Conservation (phyloP, 2,888 invertebrate species). For the Andricus quercusramuli region DNA sequence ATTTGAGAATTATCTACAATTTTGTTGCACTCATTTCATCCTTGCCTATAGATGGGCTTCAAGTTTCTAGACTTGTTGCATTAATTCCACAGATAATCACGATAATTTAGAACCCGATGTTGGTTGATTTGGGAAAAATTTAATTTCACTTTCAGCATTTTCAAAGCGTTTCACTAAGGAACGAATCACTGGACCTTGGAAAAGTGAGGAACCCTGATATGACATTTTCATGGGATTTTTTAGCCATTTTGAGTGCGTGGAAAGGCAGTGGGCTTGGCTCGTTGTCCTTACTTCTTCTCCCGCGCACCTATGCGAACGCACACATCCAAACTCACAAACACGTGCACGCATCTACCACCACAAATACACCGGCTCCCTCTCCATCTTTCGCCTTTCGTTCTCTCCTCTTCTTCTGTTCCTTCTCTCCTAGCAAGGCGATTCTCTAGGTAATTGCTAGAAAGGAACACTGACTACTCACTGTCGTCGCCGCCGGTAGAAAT, state of each 20-base stretch:
- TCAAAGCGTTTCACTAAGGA: background rate
- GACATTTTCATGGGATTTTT: constrained; percentile 15
- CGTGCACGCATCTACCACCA: constrained; percentile 43
- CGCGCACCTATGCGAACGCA: constrained; percentile 38
- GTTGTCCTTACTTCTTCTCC: constrained; percentile 42
- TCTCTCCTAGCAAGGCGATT: constrained; percentile 44
- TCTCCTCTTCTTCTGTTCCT: constrained; percentile 34
- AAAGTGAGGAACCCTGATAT: background rate
- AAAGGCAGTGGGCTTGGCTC: constrained; percentile 40
- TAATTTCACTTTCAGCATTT: constrained; percentile 26
- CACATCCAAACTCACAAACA: constrained; percentile 28
- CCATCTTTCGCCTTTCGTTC: constrained; percentile 43
- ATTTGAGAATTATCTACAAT: background rate
- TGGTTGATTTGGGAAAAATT: too few species aligned
- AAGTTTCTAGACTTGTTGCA: too few species aligned
- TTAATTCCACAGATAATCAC: too few species aligned
- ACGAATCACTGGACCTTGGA: background rate
- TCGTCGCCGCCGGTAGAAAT: constrained; percentile 48
- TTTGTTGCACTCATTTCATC: background rate
- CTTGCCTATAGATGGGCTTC: background rate
- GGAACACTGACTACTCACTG: constrained; percentile 50
- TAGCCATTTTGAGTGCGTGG: constrained; percentile 36
- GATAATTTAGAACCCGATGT: too few species aligned
- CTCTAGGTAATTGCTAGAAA: constrained; percentile 41
- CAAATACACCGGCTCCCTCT: constrained; percentile 39